Conservation (phyloP, 2,888 invertebrate genomes). For the Ectemnius lituratus region DNA sequence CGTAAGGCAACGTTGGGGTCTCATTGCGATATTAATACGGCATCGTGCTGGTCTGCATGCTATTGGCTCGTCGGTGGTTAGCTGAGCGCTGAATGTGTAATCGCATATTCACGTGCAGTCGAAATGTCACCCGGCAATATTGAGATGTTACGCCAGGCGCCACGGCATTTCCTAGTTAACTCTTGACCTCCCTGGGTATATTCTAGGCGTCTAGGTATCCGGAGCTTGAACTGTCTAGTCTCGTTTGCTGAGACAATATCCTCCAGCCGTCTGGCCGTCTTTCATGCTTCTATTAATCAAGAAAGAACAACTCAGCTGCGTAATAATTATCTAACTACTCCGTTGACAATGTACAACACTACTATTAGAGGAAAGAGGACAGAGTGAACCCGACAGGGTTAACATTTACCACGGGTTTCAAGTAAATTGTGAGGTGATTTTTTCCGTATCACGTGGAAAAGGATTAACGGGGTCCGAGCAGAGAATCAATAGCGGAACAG, state of each 20-base stretch:
- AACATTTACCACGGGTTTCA: not conserved
- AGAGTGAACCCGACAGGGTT: not conserved
- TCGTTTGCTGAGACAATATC: too few relatives aligned
- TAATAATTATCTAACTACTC: too few relatives aligned
- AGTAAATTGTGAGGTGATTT: not conserved
- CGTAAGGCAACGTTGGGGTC: slow-evolving; percentile 42
- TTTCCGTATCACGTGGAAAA: not conserved
- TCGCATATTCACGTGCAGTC: slow-evolving; percentile 12
- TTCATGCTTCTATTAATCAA: too few relatives aligned
- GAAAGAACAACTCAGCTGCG: too few relatives aligned
- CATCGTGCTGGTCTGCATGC: slow-evolving; percentile 32
- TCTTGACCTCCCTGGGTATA: too few relatives aligned
- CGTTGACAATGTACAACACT: too few relatives aligned
- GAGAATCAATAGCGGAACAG: not conserved
- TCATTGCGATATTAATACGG: slow-evolving; percentile 39
- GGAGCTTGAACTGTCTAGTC: too few relatives aligned
- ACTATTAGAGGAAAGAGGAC: too few relatives aligned
- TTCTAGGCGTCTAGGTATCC: too few relatives aligned
- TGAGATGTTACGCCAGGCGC: slow-evolving; percentile 7
- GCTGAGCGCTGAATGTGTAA: slow-evolving; percentile 46
- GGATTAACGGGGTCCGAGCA: not conserved
- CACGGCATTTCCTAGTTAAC: too few relatives aligned
- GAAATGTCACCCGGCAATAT: slow-evolving; percentile 40
- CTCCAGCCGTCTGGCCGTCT: too few relatives aligned
- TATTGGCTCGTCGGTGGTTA: slow-evolving; percentile 43